Evolutionary conservation across 2,113 vertebrate species (phyloP), one percentile per base, ranked within the genome.

Genomic region (Odontophorus gujanensis): DNA sequence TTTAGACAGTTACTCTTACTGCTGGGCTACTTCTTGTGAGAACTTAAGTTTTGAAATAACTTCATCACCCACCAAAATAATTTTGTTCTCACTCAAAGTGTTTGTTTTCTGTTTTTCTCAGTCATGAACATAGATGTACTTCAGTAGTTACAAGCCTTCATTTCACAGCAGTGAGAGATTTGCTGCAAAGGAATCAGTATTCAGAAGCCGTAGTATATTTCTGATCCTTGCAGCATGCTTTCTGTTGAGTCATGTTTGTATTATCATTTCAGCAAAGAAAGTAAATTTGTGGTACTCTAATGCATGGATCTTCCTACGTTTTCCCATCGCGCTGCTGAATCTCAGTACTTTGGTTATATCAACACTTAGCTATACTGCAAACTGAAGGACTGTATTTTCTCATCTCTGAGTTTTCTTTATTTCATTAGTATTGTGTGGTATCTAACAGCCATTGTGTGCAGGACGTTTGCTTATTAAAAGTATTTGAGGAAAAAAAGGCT

Each of bases 281-380:
- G 5, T 58, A 12, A 25, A 18, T 22, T 53, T 25, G 40, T n/a
- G 22, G 62, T 11, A 10, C 8, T 38, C 4, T 80, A 13, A 47
- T 3, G 22, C 9, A 5, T 69, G 30, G 5, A 16, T 83, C 19
- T 36, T 68, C 13, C 22, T 50, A 8, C 0, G 0, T 63, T 87
- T 93, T 83, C 25, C 8, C 6, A 61, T 38, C 6, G 6, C 15
- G 12, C 16, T 71, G 8, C 25, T 68, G 15, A 78, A 57, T 55
- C 25, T 7, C 9, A 40, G 9, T 65, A 22, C 9, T 85, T 51
- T 24, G 42, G 13, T 28, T 55, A 8, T 62, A 40, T 78, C 32
- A 57, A 21, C 14, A 9, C 3, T 50, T 48, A 48, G 9, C 7
- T 68, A 2, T n/a, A 13, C 21, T 72, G 25, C 1, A 2, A 77